Evolutionary conservation across 2,797 vertebrate species (phyloP), one percentile per base, ranked within the genome.

Genomic region (Cheirogaleus major): DNA sequence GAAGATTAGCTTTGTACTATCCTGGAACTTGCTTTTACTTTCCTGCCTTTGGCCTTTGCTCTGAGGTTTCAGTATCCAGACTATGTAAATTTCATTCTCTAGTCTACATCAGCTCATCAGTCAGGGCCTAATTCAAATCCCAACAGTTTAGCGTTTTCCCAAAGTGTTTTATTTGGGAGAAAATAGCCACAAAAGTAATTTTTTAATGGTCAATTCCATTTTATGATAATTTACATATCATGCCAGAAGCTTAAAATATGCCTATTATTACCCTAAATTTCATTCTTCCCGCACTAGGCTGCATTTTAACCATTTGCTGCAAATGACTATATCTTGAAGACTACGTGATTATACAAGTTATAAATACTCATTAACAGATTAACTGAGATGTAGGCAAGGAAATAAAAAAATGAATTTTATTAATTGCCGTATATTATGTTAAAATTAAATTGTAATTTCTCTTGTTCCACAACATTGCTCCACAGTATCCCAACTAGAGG

Each of bases 111-210:
- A 35, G 45, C 22, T n/a, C 70, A 63, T 35, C 18, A 41, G 55
- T 91, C 43, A 93, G 48, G 27, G 52, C 18, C 30, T 69, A 84
- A 81, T 23, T 81, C 65, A 89, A 73, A 90, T 81, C 15, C 23
- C 59, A 84, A 35, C 2, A 50, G 32, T 8, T 80, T 84, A 95
- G 1, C 55, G 89, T 89, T 97, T 92, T 32, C 57, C 35, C 12
- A 7, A 61, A 41, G 25, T 75, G 32, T 89, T 96, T 91, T 73
- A 83, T 72, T 93, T 32, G 43, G 50, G 35, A 2, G 5, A 52
- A 91, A 93, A 63, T 14, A 81, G 27, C 41, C 63, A 67, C 48
- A 52, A 41, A 93, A 96, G 48, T 76, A 25, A 61, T 80, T 91
- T 81, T 81, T 57, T 81, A 78, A 95, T 22, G 25, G n/a, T 81